Percentiles rank a stretch among this genome's conserved stretches.
phyloP scores from a whole-genome alignment of 2,888 invertebrate species.

The Lobophora halterata region DNA sequence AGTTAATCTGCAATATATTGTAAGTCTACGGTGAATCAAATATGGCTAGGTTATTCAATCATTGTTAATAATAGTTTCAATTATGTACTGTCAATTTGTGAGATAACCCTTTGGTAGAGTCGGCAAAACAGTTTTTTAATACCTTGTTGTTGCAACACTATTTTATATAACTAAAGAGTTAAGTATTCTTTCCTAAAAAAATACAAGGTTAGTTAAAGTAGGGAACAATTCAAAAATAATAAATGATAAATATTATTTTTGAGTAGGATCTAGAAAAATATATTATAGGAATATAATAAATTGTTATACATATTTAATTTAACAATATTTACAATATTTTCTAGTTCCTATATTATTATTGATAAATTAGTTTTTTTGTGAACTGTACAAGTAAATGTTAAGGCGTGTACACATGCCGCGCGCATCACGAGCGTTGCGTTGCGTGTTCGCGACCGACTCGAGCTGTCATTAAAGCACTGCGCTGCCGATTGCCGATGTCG shows the following conservation, averaged over 20 bases:
- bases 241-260: no score
- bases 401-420: slow-evolving; percentile 51
- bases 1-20: no score
- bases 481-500: slow-evolving; percentile 27
- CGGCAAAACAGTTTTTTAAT: slow-evolving; percentile 29
- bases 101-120: slow-evolving; percentile 44
- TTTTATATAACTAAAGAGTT: no score
- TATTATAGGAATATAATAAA: no score
- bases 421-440: slow-evolving; percentile 56
- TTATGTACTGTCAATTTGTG: slow-evolving; percentile 63
- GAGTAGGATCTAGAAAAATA: no score
- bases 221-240: no score
- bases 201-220: no score
- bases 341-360: no score
- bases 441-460: slow-evolving; percentile 53
- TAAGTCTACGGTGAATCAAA: slow-evolving; percentile 18
- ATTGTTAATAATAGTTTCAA: slow-evolving; percentile 72
- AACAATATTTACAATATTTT: no score
- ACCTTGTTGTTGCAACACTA: background rate
- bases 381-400: slow-evolving; percentile 37
- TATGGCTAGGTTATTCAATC: slow-evolving; percentile 46
- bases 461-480: slow-evolving; percentile 45
- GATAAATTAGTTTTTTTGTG: slow-evolving; percentile 23
- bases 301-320: no score
- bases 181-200: no score